Base-by-base conservation (phyloP, 2,797 vertebrate genomes). In the Leptodactylus fallax region DNA sequence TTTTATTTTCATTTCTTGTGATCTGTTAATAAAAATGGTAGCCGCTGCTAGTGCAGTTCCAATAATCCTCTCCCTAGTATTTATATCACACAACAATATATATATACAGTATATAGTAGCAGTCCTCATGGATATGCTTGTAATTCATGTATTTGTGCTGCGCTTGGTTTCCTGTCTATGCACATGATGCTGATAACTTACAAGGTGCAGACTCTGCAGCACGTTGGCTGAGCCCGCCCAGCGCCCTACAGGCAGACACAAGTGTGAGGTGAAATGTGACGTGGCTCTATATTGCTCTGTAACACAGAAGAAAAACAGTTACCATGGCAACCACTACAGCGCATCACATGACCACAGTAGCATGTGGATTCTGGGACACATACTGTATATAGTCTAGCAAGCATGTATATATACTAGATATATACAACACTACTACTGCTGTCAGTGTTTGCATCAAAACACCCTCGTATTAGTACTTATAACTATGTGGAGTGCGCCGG, bases 301-400 rank as follows among this genome's bases (percentile, higher is more conserved):
- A 79, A 79, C 83, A 71, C 83, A 61, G 85, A 67, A 69, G 65
- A 71, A 61, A 61, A 49, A 23, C 79, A 23, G 88, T 89, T 83
- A 87, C 88, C 85, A 71, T 89, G 85, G 88, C 80, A 89, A 89
- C 88, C 80, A 89, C 88, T 89, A 89, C 81, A 79, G 88, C 74
- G 55, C 85, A 83, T 89, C 88, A 83, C 88, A 74, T 89, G 88
- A 63, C 17, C 56, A 60, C 79, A 47, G 76, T 27, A 79, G 85
- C 80, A 83, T 89, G 88, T 83, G 85, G 84, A 74, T 83, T 49
- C 36, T 78, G 72, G 79, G 71, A 58, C 74, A 79, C 72, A 79
- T n/a, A 55, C 12, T 8, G 51, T 23, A 80, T 23, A 80, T 36
- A 53, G 63, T 23, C 25, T 36, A 12, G 63, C 7, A 19, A 27